Conservation (phyloP, 2,888 invertebrate species). For the Amblyteles armatorius region DNA sequence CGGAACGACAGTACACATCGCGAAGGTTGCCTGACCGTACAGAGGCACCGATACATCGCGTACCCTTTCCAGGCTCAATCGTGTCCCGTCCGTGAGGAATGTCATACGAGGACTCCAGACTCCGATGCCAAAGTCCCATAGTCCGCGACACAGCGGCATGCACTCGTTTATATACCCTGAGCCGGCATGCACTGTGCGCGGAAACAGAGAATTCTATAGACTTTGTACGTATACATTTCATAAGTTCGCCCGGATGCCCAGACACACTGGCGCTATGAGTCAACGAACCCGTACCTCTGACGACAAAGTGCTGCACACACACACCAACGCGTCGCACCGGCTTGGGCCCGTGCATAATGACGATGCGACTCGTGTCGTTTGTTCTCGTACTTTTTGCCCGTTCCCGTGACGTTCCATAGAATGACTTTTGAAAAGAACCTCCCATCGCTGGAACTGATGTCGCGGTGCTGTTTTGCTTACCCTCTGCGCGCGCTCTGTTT, state of each 20-base stretch:
- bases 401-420: background rate
- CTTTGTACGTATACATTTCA: constrained; percentile 4
- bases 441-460: background rate
- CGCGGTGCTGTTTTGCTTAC: background rate
- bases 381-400: background rate
- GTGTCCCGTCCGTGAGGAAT: background rate
- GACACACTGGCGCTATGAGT: background rate
- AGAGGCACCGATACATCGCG: too few relatives aligned
- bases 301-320: background rate
- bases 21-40: too few relatives aligned
- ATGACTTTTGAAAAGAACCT: constrained; percentile 8
- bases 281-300: background rate
- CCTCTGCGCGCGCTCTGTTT: background rate
- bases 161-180: background rate
- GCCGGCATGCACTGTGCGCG: background rate
- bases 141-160: background rate
- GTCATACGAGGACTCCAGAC: background rate
- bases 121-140: background rate
- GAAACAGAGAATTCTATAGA: background rate
- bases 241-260: constrained; percentile 4
- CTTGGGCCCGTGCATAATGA: background rate
- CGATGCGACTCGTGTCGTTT: background rate
- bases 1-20: too few relatives aligned
- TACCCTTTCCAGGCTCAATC: background rate
- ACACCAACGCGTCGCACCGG: background rate